Conservation (phyloP, 2,113 vertebrate genomes). For the Labrus mixtus region DNA sequence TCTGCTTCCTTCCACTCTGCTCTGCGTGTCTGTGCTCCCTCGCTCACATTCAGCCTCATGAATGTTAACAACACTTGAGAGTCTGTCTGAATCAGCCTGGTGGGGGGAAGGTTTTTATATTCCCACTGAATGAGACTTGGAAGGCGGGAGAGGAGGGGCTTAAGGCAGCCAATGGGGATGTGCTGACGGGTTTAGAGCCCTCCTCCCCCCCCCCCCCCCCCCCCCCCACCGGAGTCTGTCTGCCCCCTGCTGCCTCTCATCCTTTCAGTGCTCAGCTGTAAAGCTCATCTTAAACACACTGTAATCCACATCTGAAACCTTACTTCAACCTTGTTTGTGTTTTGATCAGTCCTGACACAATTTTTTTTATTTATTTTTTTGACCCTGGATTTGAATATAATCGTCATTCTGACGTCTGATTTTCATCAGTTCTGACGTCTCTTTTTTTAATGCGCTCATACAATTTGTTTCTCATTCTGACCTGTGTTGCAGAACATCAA, state of each 20-base stretch:
- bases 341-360: too few species aligned
- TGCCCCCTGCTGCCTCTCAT: constrained; percentile 66
- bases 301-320: constrained; percentile 38
- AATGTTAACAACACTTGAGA: constrained; percentile 17
- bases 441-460: too few species aligned
- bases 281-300: constrained; percentile 20
- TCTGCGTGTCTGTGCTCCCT: constrained; percentile 12
- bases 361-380: not conserved
- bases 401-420: not conserved
- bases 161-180: constrained; percentile 65
- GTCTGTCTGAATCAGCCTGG: constrained; percentile 53
- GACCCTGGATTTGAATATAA: not conserved
- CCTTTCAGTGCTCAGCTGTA: constrained; percentile 15
- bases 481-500: too few species aligned
- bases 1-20: constrained; percentile 17
- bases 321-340: not conserved
- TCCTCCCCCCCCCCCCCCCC: constrained; percentile 51
- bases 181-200: constrained; percentile 17
- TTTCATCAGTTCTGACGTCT: not conserved
- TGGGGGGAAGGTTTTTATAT: constrained; percentile 75
- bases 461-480: too few species aligned
- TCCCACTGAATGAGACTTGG: constrained; percentile 40
- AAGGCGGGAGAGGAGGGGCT: constrained; percentile 69
- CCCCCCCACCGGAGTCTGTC: constrained; percentile 38
- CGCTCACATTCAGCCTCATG: constrained; percentile 23